Evolutionary conservation across 35 echinoderm and acorn worm genomes (phyloP), one percentile per base, ranked within the genome.

Genomic region (Lytechinus pictus): DNA sequence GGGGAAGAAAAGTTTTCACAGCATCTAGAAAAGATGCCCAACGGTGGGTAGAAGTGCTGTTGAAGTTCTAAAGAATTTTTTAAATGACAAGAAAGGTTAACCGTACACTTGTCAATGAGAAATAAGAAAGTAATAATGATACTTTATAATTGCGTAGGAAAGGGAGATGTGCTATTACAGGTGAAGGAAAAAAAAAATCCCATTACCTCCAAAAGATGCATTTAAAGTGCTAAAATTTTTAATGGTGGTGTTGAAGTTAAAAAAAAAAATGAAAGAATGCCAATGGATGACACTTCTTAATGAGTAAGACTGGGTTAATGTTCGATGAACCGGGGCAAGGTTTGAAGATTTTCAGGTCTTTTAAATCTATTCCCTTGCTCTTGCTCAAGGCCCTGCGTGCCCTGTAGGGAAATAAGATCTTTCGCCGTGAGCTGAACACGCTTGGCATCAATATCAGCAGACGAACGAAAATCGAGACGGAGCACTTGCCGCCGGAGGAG

Each of bases 371-470:
- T 79, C 66, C 66, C 16, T 16, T 24, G 66, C 66, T 79, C 66
- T n/a, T 79, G 19, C 19, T 79, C 66, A 79, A 79, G 66, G 66
- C 16, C 66, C n/a, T 79, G 16, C 6, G n/a, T 79, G 66, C 66
- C 66, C 66, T 14, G 19, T 79, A 24, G 66, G 66, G 66, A 24
- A 79, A 79, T 24, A 8, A 79, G 66, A 79, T 79, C 66, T 24
- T 79, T 79, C 33, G 66, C 66, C 66, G n/a, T 79, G 66, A 79
- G 66, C 66, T 79, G 66, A 79, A 79, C 66, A 79, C 66, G 66
- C 66, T 79, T 8, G 33, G 66, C 66, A 79, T 79, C 19, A 79
- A 79, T 79, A 79, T 79, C 21, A 24, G 21, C 14, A 79, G 66
- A 79, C 19, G 66, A 79, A 79, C 66, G 66, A 19, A 79, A 79